A percentile compares a stretch with the other conserved stretches of the same genome.
These are phyloP conservation scores for Oceanites oceanicus DNA, from an alignment of 2,113 vertebrate genomes.

Conservation along the genomic window DNA sequence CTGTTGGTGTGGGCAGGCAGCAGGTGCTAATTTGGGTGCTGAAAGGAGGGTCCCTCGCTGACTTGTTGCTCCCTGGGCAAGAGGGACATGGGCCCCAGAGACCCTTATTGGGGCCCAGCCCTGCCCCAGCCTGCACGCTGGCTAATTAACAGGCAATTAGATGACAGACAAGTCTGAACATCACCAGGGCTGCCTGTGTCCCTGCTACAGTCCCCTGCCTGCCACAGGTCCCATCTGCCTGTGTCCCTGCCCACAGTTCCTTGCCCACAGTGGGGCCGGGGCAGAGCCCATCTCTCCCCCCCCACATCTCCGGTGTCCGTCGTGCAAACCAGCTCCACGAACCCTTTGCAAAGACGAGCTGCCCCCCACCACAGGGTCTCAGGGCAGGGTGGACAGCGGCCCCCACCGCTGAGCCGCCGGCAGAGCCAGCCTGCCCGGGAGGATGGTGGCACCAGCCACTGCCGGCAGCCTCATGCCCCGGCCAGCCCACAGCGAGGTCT, in stretches of 20 bases:
- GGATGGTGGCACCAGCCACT: not conserved
- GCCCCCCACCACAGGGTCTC: not conserved
- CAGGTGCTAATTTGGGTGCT: too few relatives aligned
- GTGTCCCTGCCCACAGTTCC: not conserved
- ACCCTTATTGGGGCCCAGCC: not conserved
- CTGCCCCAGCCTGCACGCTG: not conserved
- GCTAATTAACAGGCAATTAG: not conserved
- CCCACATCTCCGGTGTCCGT: not conserved
- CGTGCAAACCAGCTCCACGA: not conserved
- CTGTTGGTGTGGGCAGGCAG: not conserved
- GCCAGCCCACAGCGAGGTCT: accelerated
- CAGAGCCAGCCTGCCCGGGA: not conserved
- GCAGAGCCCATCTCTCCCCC: not conserved
- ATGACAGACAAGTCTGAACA: not conserved
- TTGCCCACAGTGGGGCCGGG: not conserved
- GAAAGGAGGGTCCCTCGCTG: not conserved
- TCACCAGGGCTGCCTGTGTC: not conserved
- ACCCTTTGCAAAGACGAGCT: accelerated
- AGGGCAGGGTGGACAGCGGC: not conserved
- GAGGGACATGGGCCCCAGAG: accelerated
- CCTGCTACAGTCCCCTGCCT: not conserved
- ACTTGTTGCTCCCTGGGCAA: not conserved
- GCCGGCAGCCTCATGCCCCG: accelerated
- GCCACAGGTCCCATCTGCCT: not conserved
- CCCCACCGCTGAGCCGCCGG: accelerated